Evolutionary conservation across 2,113 vertebrate species (phyloP).

Genomic region (Telmatochromis sp.): DNA sequence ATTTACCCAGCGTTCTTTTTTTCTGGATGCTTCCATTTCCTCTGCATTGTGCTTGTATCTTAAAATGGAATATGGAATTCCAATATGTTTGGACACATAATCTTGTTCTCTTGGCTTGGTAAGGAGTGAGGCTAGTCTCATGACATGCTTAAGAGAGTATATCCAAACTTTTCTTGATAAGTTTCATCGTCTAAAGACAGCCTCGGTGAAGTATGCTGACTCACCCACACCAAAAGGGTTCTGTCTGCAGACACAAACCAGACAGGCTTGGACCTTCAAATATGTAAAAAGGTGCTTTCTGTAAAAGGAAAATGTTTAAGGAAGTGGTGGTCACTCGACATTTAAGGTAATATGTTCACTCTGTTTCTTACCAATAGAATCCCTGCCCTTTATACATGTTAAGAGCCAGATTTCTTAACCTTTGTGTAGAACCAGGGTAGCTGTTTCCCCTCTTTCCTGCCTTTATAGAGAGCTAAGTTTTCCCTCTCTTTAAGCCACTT

Average conservation of each 20-base stretch:
- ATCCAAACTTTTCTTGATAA: conserved; percentile 15
- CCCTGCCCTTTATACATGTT: not conserved
- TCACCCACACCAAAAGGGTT: not conserved
- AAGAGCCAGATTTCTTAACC: not conserved
- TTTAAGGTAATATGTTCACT: not conserved
- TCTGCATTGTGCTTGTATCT: conserved; percentile 8
- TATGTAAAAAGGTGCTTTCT: not conserved
- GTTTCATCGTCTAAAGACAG: not conserved
- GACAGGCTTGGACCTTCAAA: not conserved
- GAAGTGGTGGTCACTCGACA: not conserved
- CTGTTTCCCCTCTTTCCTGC: not conserved
- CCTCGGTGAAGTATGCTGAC: not conserved
- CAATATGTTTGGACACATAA: conserved; percentile 6
- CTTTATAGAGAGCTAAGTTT: not conserved
- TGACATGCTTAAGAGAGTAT: conserved; percentile 14
- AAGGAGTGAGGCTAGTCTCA: not conserved
- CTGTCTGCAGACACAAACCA: conserved; percentile 24
- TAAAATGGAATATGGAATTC: conserved; percentile 18
- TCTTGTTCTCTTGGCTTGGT: not conserved
- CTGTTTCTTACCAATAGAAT: not conserved
- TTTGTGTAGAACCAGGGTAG: not conserved
- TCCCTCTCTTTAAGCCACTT: not conserved
- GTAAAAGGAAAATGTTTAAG: not conserved
- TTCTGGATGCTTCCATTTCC: not conserved
- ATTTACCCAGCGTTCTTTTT: conserved; percentile 24